Evolutionary conservation across 2,888 invertebrate genomes (phyloP).

Genomic region (Cryptophagus acutangulus): DNA sequence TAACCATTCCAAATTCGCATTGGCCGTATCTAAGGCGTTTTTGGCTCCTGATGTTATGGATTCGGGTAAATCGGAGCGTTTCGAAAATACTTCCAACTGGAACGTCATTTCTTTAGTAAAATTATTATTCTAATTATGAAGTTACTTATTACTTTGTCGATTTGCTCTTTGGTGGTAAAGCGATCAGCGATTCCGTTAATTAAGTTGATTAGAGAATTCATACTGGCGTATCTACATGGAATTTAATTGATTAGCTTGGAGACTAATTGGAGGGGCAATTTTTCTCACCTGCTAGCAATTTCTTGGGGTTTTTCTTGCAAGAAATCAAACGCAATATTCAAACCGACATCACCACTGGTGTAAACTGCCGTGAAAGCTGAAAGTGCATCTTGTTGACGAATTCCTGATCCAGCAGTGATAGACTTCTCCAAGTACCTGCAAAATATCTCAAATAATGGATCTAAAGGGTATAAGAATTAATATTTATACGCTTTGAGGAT

Average conservation of each 20-base stretch:
- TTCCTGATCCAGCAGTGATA: slow-evolving; percentile 34
- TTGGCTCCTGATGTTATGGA: slow-evolving; percentile 5
- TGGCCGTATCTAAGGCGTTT: slow-evolving; percentile 7
- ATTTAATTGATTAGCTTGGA: background rate
- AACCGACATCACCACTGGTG: slow-evolving; percentile 50
- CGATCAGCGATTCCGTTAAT: slow-evolving; percentile 34
- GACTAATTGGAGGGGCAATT: background rate
- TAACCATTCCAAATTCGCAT: slow-evolving; percentile 8
- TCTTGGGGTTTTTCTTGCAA: slow-evolving; percentile 43
- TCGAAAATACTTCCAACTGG: slow-evolving; percentile 14
- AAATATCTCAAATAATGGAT: background rate
- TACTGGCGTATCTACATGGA: slow-evolving; percentile 37
- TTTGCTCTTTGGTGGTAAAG: slow-evolving; percentile 34
- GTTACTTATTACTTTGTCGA: slow-evolving; percentile 30
- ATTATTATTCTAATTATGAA: background rate
- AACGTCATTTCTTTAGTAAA: background rate
- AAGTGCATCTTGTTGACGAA: slow-evolving; percentile 50
- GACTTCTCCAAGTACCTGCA: slow-evolving; percentile 33
- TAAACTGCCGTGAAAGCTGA: slow-evolving; percentile 51
- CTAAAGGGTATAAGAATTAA: background rate
- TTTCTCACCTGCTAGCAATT: background rate
- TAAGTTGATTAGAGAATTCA: slow-evolving; percentile 47
- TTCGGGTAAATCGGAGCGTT: slow-evolving; percentile 11
- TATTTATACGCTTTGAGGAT: slow-evolving; percentile 54
- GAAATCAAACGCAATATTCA: slow-evolving; percentile 52